Evolutionary conservation across 2,797 vertebrate genomes (phyloP).

Genomic region (Schizopygopsis pylzovi): DNA sequence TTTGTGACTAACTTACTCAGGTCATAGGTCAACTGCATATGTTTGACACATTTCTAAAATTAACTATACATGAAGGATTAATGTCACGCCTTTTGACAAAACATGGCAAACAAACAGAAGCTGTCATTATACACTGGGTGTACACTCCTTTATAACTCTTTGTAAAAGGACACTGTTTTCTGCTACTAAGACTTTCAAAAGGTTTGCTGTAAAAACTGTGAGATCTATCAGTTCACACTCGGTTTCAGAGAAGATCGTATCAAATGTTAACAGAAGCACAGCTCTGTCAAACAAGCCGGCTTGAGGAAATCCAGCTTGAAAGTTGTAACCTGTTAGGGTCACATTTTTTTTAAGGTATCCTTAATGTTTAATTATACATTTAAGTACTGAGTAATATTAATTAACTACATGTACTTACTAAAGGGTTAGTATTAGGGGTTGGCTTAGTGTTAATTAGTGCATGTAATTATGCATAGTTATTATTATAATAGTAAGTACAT

Average conservation of each 20-base stretch:
- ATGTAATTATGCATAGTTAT: too few species aligned
- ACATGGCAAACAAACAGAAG: background rate
- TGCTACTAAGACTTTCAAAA: constrained; percentile 3
- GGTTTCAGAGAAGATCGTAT: constrained; percentile 16
- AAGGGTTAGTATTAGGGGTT: too few species aligned
- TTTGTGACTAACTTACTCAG: background rate
- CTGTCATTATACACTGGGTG: background rate
- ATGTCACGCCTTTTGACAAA: constrained; percentile 8
- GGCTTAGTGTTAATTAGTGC: too few species aligned
- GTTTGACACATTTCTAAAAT: background rate
- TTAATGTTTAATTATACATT: too few species aligned
- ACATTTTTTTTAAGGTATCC: too few species aligned
- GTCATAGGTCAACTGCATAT: background rate
- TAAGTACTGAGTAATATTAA: too few species aligned
- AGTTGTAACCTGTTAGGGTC: background rate
- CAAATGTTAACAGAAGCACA: background rate
- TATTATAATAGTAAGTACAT: too few species aligned
- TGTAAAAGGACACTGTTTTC: background rate
- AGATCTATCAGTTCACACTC: background rate
- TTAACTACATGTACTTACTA: too few species aligned
- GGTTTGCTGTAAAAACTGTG: background rate
- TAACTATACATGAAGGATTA: background rate
- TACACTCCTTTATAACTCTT: background rate
- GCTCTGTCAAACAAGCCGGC: constrained; percentile 6
- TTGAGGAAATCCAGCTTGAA: background rate